Evolutionary conservation across 2,113 vertebrate species (phyloP).

Genomic region (Carassius gibelio): DNA sequence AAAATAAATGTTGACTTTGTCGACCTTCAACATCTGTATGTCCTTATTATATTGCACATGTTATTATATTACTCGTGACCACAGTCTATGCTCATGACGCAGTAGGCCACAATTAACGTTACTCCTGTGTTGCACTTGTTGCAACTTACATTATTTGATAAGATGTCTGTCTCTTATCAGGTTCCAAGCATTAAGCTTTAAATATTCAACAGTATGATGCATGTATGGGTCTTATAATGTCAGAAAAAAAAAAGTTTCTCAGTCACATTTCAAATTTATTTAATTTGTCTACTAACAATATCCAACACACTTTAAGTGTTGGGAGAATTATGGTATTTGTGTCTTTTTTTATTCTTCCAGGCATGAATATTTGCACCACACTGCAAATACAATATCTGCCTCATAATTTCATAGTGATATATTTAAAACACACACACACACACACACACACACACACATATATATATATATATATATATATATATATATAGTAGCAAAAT

Average conservation of each 20-base stretch:
- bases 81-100: background rate
- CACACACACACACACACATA: no score
- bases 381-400: no score
- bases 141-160: no score
- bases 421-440: no score
- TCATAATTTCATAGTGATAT: no score
- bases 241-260: background rate
- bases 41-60: background rate
- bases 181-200: background rate
- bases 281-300: background rate
- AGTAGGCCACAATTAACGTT: background rate
- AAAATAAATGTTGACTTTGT: background rate
- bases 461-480: no score
- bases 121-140: no score
- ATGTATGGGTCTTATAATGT: background rate
- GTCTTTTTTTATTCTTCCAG: background rate
- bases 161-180: background rate
- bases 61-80: background rate
- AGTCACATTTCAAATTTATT: background rate
- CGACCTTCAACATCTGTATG: background rate
- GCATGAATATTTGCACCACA: background rate
- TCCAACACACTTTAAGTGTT: background rate
- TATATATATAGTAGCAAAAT: no score
- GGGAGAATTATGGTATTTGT: background rate
- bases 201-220: background rate